These are phyloP conservation scores for Muscidifurax raptorellus DNA, from an alignment of 1,140 invertebrate species.

Conservation along the genomic window DNA sequence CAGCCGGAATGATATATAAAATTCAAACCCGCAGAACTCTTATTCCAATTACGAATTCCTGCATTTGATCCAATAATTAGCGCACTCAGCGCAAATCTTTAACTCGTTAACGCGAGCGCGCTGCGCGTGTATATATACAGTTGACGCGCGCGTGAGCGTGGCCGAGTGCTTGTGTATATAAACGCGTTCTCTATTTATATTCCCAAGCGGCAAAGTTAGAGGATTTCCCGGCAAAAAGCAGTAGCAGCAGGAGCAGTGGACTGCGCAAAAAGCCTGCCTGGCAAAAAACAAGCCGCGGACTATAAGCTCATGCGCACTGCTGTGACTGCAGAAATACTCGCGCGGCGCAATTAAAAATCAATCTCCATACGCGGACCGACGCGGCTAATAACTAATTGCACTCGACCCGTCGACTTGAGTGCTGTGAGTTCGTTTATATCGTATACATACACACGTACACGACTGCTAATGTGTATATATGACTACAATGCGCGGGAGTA, in stretches of 20 bases:
- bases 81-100: constrained; percentile 29
- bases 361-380: background rate
- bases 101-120: constrained; percentile 34
- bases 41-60: constrained; percentile 30
- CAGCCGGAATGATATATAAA: background rate
- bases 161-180: background rate
- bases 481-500: no score
- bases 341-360: constrained; percentile 44
- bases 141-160: constrained; percentile 6
- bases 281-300: background rate
- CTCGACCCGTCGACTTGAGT: background rate
- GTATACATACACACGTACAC: background rate
- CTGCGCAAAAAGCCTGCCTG: background rate
- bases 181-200: background rate
- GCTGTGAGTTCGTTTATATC: no score
- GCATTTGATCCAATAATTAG: constrained; percentile 38
- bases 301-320: background rate
- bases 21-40: background rate
- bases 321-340: background rate
- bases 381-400: constrained; percentile 41
- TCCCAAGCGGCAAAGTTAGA: background rate
- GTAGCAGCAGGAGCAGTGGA: no score
- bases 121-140: no score
- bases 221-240: background rate
- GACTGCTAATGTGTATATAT: background rate